phyloP scores from a whole-genome alignment of 2,797 vertebrate species.

The Syngnathus acus region DNA sequence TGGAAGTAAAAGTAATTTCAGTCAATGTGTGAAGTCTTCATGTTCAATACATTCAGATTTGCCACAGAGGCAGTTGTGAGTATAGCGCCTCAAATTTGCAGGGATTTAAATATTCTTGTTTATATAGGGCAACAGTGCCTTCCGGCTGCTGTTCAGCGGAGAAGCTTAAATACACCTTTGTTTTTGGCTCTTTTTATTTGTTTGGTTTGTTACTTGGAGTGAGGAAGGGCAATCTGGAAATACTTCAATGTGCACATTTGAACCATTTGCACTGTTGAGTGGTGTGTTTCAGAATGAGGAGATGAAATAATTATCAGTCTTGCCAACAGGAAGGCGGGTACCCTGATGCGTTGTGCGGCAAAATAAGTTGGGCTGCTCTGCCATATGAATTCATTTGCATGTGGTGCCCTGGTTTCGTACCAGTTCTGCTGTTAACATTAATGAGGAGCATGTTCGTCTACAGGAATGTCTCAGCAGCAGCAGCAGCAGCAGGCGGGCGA shows the following conservation, averaged over 20 bases:
- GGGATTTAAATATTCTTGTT: slow-evolving; percentile 9
- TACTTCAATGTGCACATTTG: background rate
- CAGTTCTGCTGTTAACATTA: background rate
- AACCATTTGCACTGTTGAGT: background rate
- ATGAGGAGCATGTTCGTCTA: background rate
- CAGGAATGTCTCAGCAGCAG: background rate
- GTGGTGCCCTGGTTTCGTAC: background rate
- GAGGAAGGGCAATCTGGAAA: background rate
- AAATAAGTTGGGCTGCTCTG: background rate
- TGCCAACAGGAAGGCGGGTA: no score
- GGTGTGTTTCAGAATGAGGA: no score
- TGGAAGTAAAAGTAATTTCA: background rate
- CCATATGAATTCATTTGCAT: background rate
- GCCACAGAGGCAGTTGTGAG: slow-evolving; percentile 4
- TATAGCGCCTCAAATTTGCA: slow-evolving; percentile 10
- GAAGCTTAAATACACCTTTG: background rate
- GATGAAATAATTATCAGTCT: background rate
- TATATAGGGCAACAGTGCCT: slow-evolving; percentile 9
- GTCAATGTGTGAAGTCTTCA: background rate
- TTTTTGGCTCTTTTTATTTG: background rate
- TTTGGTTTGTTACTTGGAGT: background rate
- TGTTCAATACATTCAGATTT: background rate
- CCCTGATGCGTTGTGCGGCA: background rate
- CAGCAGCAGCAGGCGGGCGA: slow-evolving; percentile 8
- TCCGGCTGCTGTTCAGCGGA: background rate